phyloP scores from a whole-genome alignment of 2,888 invertebrate genomes.

The Chironomus tentans region DNA sequence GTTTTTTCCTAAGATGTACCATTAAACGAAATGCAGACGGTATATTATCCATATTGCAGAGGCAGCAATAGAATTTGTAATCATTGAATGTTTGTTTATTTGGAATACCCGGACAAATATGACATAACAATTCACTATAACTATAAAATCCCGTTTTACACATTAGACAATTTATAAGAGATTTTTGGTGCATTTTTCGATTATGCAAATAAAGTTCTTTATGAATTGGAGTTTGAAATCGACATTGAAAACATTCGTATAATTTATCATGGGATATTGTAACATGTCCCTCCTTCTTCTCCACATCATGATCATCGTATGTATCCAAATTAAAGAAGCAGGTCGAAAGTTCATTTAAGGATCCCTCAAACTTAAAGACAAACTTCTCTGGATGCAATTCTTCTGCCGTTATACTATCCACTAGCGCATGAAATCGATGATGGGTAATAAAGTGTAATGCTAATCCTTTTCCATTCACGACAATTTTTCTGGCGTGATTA shows the following conservation, averaged over 20 bases:
- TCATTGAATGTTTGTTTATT: constrained; percentile 43
- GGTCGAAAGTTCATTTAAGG: constrained; percentile 51
- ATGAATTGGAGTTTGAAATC: constrained; percentile 65
- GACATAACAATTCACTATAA: constrained; percentile 78
- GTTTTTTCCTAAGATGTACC: constrained; percentile 77
- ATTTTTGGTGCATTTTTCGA: constrained; percentile 76
- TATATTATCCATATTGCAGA: constrained; percentile 65
- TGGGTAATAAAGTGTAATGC: constrained; percentile 69
- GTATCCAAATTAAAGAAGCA: constrained; percentile 64
- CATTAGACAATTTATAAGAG: constrained; percentile 74
- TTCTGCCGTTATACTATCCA: constrained; percentile 67
- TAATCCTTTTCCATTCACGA: constrained; percentile 72
- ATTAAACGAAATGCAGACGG: constrained; percentile 82
- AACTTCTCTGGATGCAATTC: constrained; percentile 64
- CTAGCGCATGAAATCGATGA: constrained; percentile 70
- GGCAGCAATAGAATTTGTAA: constrained; percentile 69
- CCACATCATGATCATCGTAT: constrained; percentile 54
- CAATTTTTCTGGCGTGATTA: constrained; percentile 75
- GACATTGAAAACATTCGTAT: constrained; percentile 82
- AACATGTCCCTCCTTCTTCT: constrained; percentile 44
- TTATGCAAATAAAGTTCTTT: constrained; percentile 82
- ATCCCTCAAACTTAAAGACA: constrained; percentile 53
- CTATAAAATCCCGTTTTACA: constrained; percentile 79
- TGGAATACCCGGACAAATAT: constrained; percentile 69
- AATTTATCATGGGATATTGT: constrained; percentile 59